Conservation (phyloP, 2,113 vertebrate genomes). For the Semnornis frantzii region DNA sequence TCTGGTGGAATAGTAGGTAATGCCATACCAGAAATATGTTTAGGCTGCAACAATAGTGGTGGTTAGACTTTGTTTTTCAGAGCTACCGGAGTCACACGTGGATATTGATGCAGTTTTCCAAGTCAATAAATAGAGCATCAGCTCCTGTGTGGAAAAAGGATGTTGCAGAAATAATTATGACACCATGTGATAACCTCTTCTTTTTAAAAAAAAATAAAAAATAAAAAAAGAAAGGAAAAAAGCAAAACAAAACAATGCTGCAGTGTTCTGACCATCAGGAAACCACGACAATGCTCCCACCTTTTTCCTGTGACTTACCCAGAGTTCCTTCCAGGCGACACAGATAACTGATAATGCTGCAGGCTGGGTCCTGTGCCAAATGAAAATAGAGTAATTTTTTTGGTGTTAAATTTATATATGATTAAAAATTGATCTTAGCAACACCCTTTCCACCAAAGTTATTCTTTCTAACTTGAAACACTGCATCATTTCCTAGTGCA, state of each 20-base stretch:
- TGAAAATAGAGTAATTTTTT: constrained; percentile 65
- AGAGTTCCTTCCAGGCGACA: constrained; percentile 92
- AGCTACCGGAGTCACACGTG: neutral
- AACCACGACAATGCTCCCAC: constrained; percentile 90
- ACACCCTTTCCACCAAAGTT: neutral
- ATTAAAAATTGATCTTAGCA: constrained; percentile 40
- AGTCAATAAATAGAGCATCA: constrained; percentile 75
- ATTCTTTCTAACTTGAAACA: neutral
- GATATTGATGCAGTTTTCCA: constrained; percentile 65
- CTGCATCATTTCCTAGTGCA: neutral
- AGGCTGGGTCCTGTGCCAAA: constrained; percentile 67
- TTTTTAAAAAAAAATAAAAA: constrained; percentile 24
- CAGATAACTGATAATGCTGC: constrained; percentile 83
- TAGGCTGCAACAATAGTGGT: neutral
- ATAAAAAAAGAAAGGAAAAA: constrained; percentile 64
- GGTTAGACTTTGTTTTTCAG: neutral
- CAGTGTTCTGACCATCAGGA: constrained; percentile 86
- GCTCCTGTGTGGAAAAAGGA: constrained; percentile 79
- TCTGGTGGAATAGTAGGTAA: neutral
- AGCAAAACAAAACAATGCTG: constrained; percentile 79
- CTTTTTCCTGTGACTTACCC: constrained; percentile 96
- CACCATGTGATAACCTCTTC: constrained; percentile 69
- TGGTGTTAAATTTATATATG: constrained; percentile 61
- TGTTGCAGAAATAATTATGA: constrained; percentile 79
- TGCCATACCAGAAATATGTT: neutral